These are phyloP conservation scores for Mamestra brassicae DNA, from an alignment of 2,888 invertebrate species.

Conservation along the genomic window DNA sequence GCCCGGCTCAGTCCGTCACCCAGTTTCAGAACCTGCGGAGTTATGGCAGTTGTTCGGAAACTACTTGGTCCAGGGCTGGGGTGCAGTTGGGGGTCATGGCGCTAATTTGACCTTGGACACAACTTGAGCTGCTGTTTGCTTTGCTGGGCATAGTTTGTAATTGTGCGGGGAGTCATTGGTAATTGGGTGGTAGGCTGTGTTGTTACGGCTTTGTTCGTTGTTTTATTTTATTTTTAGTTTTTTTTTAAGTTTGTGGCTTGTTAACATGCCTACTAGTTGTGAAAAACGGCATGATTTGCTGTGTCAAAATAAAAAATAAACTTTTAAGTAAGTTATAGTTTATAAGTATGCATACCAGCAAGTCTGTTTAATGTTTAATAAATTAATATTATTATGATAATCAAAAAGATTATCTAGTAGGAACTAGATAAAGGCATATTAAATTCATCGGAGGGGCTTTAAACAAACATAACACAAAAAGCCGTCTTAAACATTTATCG, in stretches of 20 bases:
- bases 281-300: no score
- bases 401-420: no score
- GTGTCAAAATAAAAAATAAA: no score
- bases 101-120: slow-evolving; percentile 89
- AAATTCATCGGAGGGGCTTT: no score
- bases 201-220: not conserved
- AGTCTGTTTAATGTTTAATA: no score
- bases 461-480: slow-evolving; percentile 17
- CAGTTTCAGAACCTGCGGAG: slow-evolving; percentile 90
- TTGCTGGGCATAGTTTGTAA: slow-evolving; percentile 75
- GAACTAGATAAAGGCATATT: no score
- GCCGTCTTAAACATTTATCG: not conserved
- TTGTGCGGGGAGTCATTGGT: slow-evolving; percentile 55
- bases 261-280: no score
- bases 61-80: slow-evolving; percentile 89
- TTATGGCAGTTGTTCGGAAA: slow-evolving; percentile 91
- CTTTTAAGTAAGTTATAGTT: no score
- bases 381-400: no score
- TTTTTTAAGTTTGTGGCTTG: not conserved
- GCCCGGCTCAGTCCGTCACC: slow-evolving; percentile 90
- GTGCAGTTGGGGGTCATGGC: slow-evolving; percentile 89
- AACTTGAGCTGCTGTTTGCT: slow-evolving; percentile 81
- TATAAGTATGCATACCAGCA: no score
- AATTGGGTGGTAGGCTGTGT: slow-evolving; percentile 10
- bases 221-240: not conserved